Base-by-base conservation (phyloP, 2,888 invertebrate species). In the Lobophora halterata region DNA sequence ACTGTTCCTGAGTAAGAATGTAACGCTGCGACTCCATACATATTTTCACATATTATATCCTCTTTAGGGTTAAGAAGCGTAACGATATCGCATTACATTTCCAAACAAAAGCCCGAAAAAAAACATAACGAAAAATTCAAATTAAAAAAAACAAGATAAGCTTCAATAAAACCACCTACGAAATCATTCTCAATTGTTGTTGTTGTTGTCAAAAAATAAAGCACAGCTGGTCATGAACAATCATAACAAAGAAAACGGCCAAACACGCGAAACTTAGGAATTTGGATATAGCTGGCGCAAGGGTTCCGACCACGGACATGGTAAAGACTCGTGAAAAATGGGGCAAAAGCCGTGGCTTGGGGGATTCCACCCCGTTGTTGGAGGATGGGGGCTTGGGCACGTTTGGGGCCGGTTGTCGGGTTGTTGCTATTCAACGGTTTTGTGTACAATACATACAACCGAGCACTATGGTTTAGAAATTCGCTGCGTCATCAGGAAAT, bases 401-500 rank as follows among this genome's bases (percentile, higher is more conserved):
- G 32, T 42, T 46, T 46, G 47, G 52, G 48, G 54, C 44, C 52
- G 56, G 58, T 46, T 54, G 46, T 55, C n/a, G n/a, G 57, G 41
- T 55, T 53, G 52, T 55, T 64, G 62, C 62, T 62, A 59, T 68
- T 65, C 63, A 68, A 71, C 71, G 77, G 79, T 79, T 82, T 81
- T n/a, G n/a, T n/a, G n/a, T n/a, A n/a, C n/a, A n/a, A 80, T 79
- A 71, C 78, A 74, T 70, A 76, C 71, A 71, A 63, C 59, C 69
- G 61, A 69, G 63, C 70, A 64, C 61, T 71, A 67, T 65, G 71
- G 73, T 77, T 65, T 71, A 72, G 75, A 71, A 78, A 65, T 63
- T 56, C 55, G 73, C 78, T 74, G 70, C 70, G 79, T 79, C 79
- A 81, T 76, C 72, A 66, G 62, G 55, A 79, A 75, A 78, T 78